Evolutionary conservation across 2,797 vertebrate genomes (phyloP), one percentile per base, ranked within the genome.

Genomic region (Paramormyrops hopkinsi): DNA sequence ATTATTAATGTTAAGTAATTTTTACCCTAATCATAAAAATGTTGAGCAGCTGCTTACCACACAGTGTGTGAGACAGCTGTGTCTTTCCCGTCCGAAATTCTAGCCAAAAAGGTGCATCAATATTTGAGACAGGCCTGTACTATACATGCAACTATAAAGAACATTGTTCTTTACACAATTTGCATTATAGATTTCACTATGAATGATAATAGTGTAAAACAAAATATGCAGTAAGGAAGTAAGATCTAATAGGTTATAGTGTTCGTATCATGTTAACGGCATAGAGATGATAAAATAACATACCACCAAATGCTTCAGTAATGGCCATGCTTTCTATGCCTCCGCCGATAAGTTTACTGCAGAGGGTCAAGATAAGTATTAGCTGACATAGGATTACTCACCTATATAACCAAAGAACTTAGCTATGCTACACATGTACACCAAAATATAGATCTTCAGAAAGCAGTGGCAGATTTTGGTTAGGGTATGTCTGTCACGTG

Each of bases 61-160:
- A 99, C 29, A 99, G 96, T 1, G 99, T 99, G 92, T 99, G 99
- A 89, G 98, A 97, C 14, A 99, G 96, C 92, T 99, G 98, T 11
- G 99, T 99, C 96, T 99, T 99, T 89, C 98, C 98, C 65, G 99
- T 99, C 92, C 98, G 96, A 91, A 99, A 99, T 95, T 99, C 99
- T 99, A 41, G 92, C 90, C 33, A 85, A 86, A 41, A 73, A 86
- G 5, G 22, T 44, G 37, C 33, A 88, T 22, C 44, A 44, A 48
- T 69, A 29, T 14, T 53, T 19, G 7, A 79, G 1, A 85, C 44
- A 41, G 17, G 29, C 29, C 59, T 79, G 79, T 54, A 37, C 37
- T 51, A 48, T 51, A 88, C 22, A n/a, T 82, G 14, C 37, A 69
- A 65, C 11, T 11, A 48, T n/a, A 48, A 46, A 41, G 25, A 14